Conservation (phyloP, 2,797 vertebrate genomes). For the Sphenopsis melanotis region DNA sequence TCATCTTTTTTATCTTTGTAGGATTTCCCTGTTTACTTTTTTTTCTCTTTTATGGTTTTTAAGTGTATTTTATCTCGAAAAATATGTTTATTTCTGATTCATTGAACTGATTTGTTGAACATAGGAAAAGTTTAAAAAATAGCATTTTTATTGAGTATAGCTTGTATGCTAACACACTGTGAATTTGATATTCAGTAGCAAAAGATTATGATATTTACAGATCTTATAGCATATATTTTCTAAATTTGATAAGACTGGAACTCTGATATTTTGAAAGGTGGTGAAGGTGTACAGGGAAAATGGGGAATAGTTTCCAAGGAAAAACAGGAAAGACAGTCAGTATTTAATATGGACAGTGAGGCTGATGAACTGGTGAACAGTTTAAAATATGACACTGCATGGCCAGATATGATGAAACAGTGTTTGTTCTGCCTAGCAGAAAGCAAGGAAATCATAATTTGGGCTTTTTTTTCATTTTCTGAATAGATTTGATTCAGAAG, state of each 20-base stretch:
- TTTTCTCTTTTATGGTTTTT: not conserved
- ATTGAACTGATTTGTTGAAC: constrained; percentile 27
- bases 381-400: not conserved
- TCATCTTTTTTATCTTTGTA: not conserved
- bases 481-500: not conserved
- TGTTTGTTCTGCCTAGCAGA: not conserved
- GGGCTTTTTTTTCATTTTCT: not conserved
- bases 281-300: not conserved
- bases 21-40: not conserved
- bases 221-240: not conserved
- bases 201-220: not conserved
- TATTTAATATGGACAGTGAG: not conserved
- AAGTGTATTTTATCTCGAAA: constrained; percentile 2
- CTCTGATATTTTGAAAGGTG: not conserved
- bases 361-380: not conserved
- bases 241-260: not conserved
- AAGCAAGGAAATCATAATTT: not conserved
- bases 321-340: not conserved
- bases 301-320: not conserved
- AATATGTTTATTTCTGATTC: constrained; percentile 15
- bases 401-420: not conserved
- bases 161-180: not conserved
- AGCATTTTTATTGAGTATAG: not conserved
- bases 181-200: not conserved
- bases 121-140: not conserved